phyloP scores from a whole-genome alignment of 2,888 invertebrate genomes.

The Ditula angustiorana region DNA sequence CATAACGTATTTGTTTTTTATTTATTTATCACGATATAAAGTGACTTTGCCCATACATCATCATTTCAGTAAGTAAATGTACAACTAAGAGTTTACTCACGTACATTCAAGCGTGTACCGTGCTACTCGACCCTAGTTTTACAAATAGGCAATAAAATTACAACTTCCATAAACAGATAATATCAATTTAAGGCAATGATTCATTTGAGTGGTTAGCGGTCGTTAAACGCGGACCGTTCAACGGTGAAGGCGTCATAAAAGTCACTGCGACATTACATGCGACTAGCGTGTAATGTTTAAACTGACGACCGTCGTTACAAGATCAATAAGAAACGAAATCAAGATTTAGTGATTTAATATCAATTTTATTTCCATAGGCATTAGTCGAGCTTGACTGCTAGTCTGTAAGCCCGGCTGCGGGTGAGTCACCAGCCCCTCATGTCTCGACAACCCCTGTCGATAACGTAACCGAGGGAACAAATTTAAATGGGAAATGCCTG shows the following conservation, averaged over 20 bases:
- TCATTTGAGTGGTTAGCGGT: background rate
- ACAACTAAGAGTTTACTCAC: no score
- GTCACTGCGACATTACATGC: background rate
- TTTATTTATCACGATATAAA: no score
- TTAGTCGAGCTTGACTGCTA: background rate
- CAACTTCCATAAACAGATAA: slow-evolving; percentile 9
- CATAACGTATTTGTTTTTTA: no score
- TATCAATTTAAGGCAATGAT: slow-evolving; percentile 1
- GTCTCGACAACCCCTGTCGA: slow-evolving; percentile 56
- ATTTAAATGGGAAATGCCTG: slow-evolving; percentile 81
- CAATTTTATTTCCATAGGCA: background rate
- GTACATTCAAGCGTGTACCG: background rate
- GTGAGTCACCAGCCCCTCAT: slow-evolving; percentile 38
- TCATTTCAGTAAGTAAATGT: no score
- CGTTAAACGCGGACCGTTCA: slow-evolving; percentile 2
- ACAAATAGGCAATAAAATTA: slow-evolving; percentile 1
- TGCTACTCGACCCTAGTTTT: background rate
- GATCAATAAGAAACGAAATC: background rate
- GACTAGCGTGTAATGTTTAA: background rate
- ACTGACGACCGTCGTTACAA: background rate
- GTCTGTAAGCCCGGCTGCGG: background rate
- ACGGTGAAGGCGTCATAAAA: background rate
- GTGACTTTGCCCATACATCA: no score
- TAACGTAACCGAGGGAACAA: slow-evolving; percentile 76
- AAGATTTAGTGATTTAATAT: background rate